phyloP scores from a whole-genome alignment of 2,888 invertebrate genomes.

The Leucophenga maculata region DNA sequence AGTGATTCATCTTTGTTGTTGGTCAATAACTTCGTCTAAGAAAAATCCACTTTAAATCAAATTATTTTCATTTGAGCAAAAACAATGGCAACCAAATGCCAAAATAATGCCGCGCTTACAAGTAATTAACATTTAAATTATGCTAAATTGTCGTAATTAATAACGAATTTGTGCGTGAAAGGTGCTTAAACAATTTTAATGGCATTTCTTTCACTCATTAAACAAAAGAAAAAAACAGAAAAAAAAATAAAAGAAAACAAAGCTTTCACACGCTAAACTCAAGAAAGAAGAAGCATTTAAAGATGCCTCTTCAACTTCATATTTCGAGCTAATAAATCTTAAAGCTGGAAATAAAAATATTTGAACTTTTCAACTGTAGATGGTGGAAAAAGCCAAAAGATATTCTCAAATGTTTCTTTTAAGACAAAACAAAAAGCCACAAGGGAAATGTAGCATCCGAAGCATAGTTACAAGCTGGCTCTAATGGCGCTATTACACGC shows the following conservation, averaged over 20 bases:
- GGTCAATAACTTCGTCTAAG: neutral
- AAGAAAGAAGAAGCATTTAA: slow-evolving; percentile 3
- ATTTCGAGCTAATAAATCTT: slow-evolving; percentile 21
- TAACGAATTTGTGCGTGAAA: slow-evolving; percentile 19
- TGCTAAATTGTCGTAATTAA: slow-evolving; percentile 20
- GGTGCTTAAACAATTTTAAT: slow-evolving; percentile 14
- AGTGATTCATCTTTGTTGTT: neutral
- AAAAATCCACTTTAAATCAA: slow-evolving; percentile 7
- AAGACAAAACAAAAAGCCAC: too few relatives aligned
- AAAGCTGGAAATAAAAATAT: slow-evolving; percentile 3
- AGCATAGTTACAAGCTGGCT: slow-evolving; percentile 18
- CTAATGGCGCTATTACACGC: slow-evolving; percentile 42
- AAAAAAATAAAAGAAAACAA: too few relatives aligned
- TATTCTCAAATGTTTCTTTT: slow-evolving; percentile 35
- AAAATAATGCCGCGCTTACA: slow-evolving; percentile 10
- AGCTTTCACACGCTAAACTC: slow-evolving; percentile 17
- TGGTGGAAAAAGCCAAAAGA: neutral
- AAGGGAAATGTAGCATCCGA: slow-evolving; percentile 18
- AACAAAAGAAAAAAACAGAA: too few relatives aligned
- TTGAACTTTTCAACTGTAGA: slow-evolving; percentile 21
- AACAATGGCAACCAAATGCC: slow-evolving; percentile 2
- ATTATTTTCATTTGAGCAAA: neutral
- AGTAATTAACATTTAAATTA: slow-evolving; percentile 17
- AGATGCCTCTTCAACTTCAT: slow-evolving; percentile 7
- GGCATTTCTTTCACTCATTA: neutral